Evolutionary conservation across 2,888 invertebrate genomes (phyloP), one percentile per base, ranked within the genome.

Genomic region (Agriotes lineatus): DNA sequence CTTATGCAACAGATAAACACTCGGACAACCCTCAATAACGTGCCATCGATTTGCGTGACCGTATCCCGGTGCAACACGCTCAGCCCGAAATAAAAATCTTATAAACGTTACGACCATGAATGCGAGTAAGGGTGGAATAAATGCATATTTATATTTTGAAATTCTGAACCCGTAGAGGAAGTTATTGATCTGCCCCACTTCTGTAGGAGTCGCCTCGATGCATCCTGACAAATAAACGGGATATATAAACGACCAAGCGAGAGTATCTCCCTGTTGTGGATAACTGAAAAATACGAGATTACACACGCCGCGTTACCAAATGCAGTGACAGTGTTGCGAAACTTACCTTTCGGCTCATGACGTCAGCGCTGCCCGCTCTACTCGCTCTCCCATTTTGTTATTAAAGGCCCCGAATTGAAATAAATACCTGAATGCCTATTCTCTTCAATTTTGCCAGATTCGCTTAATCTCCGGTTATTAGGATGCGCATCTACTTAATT

Each of bases 401-500:
- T 61, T 39, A 52, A 39, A 20, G 25, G 14, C 61, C 37, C 19
- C 22, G 39, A 61, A 61, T 61, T 74, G 70, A 70, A 72, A 71
- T 74, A 73, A 74, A 73, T 74, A 52, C 30, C 52, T 33, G 52
- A 52, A 33, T 18, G 71, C 68, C 67, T 67, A 70, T 65, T 71
- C 64, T 71, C 73, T 74, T 73, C 73, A 73, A 75, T 74, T 75
- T 71, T 62, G 66, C 58, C 60, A 72, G 67, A 71, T 73, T 63
- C 63, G 56, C 54, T 67, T 70, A 73, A 72, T 73, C 70, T 62
- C 60, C 65, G 68, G 70, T 67, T 71, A 69, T 74, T 67, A 61
- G 48, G 60, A 71, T 70, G 62, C 62, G 67, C 70, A 69, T 68
- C 71, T 74, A 69, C 72, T 73, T 74, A 74, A 73, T 74, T 73